A percentile compares a stretch with the other conserved stretches of the same genome.
Conservation (phyloP, 92 coral and sea anemone species). For the Porites evermanni region DNA sequence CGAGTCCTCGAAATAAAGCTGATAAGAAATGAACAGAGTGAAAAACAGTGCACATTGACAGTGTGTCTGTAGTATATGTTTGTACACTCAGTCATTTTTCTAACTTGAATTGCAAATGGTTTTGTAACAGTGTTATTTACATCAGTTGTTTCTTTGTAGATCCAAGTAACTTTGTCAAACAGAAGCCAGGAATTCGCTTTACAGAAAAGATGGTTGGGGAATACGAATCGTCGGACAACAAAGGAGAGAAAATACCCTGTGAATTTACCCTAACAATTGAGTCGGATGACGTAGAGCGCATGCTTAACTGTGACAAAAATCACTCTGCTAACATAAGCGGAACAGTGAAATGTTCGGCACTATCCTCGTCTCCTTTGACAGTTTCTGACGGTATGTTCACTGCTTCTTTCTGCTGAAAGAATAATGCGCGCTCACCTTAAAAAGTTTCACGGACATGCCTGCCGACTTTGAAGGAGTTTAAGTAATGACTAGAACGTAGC, state of each 20-base stretch:
- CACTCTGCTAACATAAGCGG: slow-evolving; percentile 56
- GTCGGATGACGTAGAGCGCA: slow-evolving; percentile 58
- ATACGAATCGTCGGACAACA: slow-evolving; percentile 7
- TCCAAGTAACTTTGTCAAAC: slow-evolving; percentile 23
- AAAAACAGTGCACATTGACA: too few relatives aligned
- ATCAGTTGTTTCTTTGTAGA: slow-evolving; percentile 19
- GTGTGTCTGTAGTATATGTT: too few relatives aligned
- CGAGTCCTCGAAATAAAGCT: too few relatives aligned
- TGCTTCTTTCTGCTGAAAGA: too few relatives aligned
- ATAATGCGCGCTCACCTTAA: too few relatives aligned
- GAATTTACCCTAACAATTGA: slow-evolving; percentile 54
- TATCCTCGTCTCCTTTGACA: slow-evolving; percentile 47
- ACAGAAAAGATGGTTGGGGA: slow-evolving; percentile 65
- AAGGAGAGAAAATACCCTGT: slow-evolving; percentile 9
- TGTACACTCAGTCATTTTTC: too few relatives aligned
- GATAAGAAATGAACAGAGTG: too few relatives aligned
- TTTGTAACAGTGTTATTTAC: too few relatives aligned
- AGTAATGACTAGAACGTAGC: too few relatives aligned
- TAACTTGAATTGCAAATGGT: too few relatives aligned
- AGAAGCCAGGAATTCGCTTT: slow-evolving; percentile 60
- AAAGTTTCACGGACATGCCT: too few relatives aligned
- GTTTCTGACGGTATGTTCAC: slow-evolving; percentile 44
- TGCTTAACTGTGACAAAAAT: slow-evolving; percentile 49
- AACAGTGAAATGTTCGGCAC: slow-evolving; percentile 50
- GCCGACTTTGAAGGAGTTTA: too few relatives aligned